Evolutionary conservation across 2,888 invertebrate genomes (phyloP).

Genomic region (Taphrorychus bicolor): DNA sequence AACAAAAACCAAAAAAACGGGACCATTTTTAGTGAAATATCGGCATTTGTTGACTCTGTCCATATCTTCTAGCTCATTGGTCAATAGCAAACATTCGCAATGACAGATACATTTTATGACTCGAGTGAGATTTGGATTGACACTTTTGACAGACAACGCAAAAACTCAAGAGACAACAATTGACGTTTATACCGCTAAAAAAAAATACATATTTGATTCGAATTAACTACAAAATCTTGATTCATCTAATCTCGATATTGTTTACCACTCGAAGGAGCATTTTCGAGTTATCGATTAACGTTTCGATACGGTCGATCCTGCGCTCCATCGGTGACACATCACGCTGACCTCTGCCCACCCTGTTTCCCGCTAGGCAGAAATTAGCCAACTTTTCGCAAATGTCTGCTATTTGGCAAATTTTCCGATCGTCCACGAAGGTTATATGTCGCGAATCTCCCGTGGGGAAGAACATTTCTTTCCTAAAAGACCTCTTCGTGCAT

Average conservation of each 20-base stretch:
- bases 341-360: not conserved
- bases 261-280: constrained; percentile 25
- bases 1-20: no score
- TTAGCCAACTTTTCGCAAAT: constrained; percentile 34
- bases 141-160: no score
- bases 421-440: constrained; percentile 43
- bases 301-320: constrained; percentile 23
- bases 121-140: no score
- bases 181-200: no score
- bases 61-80: no score
- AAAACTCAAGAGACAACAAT: no score
- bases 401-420: constrained; percentile 43
- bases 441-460: constrained; percentile 39
- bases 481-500: constrained; percentile 23
- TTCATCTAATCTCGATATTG: constrained; percentile 26
- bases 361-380: not conserved
- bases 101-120: no score
- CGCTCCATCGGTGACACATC: constrained; percentile 20
- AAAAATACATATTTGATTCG: no score
- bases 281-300: constrained; percentile 27
- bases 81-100: no score
- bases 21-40: no score
- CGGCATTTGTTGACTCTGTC: no score
- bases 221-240: no score
- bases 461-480: constrained; percentile 46